phyloP scores from a whole-genome alignment of 2,888 invertebrate species.

The Archaeoteleia sp. region DNA sequence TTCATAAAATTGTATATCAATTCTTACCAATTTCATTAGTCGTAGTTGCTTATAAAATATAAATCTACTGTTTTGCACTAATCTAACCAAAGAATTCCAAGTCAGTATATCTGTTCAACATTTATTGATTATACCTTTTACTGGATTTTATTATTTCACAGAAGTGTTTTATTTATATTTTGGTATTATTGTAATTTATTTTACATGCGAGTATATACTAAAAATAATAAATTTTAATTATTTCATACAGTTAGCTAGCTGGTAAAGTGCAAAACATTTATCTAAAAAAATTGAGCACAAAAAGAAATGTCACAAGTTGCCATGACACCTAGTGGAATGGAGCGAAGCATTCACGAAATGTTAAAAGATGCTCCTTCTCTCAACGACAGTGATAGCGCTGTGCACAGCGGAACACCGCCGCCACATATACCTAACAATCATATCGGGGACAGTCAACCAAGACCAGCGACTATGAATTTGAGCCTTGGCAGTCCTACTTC shows the following conservation, averaged over 20 bases:
- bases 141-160: too few species aligned
- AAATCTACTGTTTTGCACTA: too few species aligned
- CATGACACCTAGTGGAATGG: slow-evolving; percentile 69
- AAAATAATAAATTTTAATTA: not conserved
- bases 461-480: slow-evolving; percentile 80
- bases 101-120: too few species aligned
- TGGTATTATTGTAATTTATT: too few species aligned
- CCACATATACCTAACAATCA: slow-evolving; percentile 69
- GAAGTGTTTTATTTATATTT: too few species aligned
- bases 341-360: slow-evolving; percentile 90
- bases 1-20: too few species aligned
- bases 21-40: too few species aligned
- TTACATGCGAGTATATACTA: too few species aligned
- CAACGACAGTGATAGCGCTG: slow-evolving; percentile 84
- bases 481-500: slow-evolving; percentile 82
- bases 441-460: slow-evolving; percentile 76
- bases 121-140: too few species aligned
- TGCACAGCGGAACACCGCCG: slow-evolving; percentile 84
- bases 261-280: not conserved
- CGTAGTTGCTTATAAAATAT: too few species aligned
- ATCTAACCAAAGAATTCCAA: too few species aligned
- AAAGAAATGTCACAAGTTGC: slow-evolving; percentile 55
- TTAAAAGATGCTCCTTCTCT: slow-evolving; percentile 87
- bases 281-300: not conserved
- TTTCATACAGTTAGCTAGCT: not conserved